These are phyloP conservation scores for Piaya cayana DNA, from an alignment of 2,113 vertebrate species.

Conservation along the genomic window DNA sequence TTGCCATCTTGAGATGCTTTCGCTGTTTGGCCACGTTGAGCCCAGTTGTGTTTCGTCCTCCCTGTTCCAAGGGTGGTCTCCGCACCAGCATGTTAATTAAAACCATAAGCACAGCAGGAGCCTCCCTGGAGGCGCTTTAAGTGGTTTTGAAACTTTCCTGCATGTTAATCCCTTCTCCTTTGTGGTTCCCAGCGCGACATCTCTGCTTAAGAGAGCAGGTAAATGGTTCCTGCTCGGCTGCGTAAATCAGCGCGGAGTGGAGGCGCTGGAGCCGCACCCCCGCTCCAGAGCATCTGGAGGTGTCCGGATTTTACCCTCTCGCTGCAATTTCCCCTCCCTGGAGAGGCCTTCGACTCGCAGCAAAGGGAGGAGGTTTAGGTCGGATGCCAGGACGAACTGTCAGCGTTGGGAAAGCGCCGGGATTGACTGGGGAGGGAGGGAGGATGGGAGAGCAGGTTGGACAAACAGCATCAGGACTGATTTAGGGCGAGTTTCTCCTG, in stretches of 20 bases:
- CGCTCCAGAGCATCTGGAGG: not conserved
- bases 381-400: not conserved
- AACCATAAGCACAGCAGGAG: not conserved
- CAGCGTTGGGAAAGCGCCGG: not conserved
- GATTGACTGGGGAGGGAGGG: not conserved
- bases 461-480: not conserved
- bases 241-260: not conserved
- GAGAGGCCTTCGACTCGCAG: not conserved
- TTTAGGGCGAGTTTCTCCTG: not conserved
- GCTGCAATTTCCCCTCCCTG: not conserved
- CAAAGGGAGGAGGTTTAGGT: not conserved
- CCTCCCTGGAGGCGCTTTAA: slow-evolving; percentile 26
- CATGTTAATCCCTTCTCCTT: slow-evolving; percentile 23
- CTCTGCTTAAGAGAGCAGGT: not conserved
- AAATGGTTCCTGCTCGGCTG: not conserved
- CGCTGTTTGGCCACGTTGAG: not conserved
- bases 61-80: not conserved
- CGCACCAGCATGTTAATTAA: slow-evolving; percentile 40
- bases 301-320: not conserved
- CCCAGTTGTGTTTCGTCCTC: slow-evolving; percentile 5
- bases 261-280: not conserved
- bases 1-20: not conserved
- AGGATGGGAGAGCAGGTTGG: not conserved
- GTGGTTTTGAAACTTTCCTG: slow-evolving; percentile 5
- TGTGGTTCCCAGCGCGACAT: not conserved